Base-by-base conservation (phyloP, 2,888 invertebrate species). In the Pyrrhosoma nymphula region DNA sequence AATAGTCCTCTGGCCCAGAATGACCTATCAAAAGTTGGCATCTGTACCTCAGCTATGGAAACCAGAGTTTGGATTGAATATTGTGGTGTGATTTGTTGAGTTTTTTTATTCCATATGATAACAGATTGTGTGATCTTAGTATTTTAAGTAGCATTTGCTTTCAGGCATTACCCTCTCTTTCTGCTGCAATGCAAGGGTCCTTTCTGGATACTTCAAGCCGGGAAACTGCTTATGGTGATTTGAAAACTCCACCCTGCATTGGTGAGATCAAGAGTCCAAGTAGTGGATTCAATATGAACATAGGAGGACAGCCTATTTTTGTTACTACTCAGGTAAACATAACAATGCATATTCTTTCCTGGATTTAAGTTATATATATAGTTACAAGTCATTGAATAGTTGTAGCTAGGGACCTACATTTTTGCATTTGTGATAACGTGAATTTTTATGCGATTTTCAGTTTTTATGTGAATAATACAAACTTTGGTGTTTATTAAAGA, bases 251-350 rank as follows among this genome's bases (percentile, higher is more conserved):
- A 35, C 55, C 93, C 3, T 69, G 47, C n/a, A 26, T 47, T 47
- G 47, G 69, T 75, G 75, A 75, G 0, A n/a, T 26, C n/a, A 60
- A 69, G 47, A 93, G 69, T 93, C n/a, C 69, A 39, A 93, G 47
- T 10, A 75, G 69, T 95, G 89, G 55, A 47, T 60, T 95, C 47
- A 95, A 90, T 55, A 95, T 95, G 95, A 95, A 69, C 39, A 60
- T 95, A 47, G 95, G 89, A 39, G 88, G 95, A 82, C 95, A 95
- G 26, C 95, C 95, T 56, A 90, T 95, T 69, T 89, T 95, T 56
- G 88, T 95, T 88, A 95, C 95, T 23, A 95, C 95, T 95, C 95
- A 96, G 95, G 95, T 96, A 30, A 95, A n/a, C 82, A 18, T 63
- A 0, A n/a, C 16, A 60, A 16, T 60, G 3, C 60, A 20, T 20